Conservation (phyloP, 2,113 vertebrate genomes). For the Hydrolagus affinis region DNA sequence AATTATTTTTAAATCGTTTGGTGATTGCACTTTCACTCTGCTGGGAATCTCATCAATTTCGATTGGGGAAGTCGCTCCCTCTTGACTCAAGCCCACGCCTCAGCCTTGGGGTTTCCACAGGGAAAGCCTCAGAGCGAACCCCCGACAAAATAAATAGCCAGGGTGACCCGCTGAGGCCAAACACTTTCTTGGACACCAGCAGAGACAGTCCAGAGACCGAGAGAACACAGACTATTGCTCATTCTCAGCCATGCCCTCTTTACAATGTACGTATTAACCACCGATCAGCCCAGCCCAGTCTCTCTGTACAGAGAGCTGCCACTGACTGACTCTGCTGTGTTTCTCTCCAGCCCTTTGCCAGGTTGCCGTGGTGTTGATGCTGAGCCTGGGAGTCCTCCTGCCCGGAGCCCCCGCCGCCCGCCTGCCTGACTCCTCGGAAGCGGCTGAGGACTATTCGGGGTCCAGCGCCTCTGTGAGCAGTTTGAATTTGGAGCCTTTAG, state of each 20-base stretch:
- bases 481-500: background rate
- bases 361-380: background rate
- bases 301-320: background rate
- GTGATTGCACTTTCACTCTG: no score
- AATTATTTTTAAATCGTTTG: no score
- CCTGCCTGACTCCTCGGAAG: background rate
- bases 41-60: no score
- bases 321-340: background rate
- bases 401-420: no score
- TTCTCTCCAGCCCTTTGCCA: background rate
- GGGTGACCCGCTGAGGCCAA: background rate
- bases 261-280: background rate
- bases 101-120: background rate
- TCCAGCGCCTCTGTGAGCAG: background rate
- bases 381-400: background rate
- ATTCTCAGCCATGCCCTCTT: background rate
- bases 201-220: background rate
- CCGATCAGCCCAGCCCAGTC: background rate
- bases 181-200: background rate
- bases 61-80: no score
- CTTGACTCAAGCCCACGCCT: no score
- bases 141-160: background rate
- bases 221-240: background rate
- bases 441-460: background rate
- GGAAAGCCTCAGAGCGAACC: background rate